Evolutionary conservation across 2,888 invertebrate species (phyloP).

Genomic region (Blastobasis adustella): DNA sequence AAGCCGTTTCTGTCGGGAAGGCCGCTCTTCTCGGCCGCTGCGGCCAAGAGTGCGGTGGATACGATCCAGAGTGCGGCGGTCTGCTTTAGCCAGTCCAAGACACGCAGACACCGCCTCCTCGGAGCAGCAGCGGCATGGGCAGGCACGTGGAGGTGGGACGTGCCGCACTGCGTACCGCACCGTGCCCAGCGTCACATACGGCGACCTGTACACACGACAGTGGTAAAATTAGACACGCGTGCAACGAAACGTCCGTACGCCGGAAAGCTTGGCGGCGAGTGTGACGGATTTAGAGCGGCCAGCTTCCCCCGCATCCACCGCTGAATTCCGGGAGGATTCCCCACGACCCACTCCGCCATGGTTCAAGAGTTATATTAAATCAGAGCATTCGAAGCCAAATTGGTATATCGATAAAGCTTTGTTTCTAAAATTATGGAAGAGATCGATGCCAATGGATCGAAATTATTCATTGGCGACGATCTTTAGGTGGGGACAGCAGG

Average conservation of each 20-base stretch:
- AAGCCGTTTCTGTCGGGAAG: constrained; percentile 79
- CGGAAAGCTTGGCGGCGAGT: constrained; percentile 60
- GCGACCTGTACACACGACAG: constrained; percentile 59
- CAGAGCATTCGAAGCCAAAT: constrained; percentile 40
- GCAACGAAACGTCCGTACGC: constrained; percentile 46
- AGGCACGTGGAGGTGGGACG: constrained; percentile 76
- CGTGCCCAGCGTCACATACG: constrained; percentile 80
- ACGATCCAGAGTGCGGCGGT: constrained; percentile 86
- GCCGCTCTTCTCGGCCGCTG: constrained; percentile 67
- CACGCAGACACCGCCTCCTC: constrained; percentile 72
- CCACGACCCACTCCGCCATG: constrained; percentile 58
- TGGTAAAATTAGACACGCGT: constrained; percentile 41
- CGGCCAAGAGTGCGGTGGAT: constrained; percentile 85
- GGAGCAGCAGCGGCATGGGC: constrained; percentile 73
- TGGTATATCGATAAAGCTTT: constrained; percentile 6
- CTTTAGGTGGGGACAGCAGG: constrained; percentile 42
- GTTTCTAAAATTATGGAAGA: background rate
- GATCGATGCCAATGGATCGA: background rate
- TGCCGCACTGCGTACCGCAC: constrained; percentile 82
- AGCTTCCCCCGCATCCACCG: constrained; percentile 56
- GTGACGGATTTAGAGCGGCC: constrained; percentile 64
- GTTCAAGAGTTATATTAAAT: constrained; percentile 49
- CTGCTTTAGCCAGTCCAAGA: constrained; percentile 68
- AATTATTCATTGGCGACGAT: background rate
- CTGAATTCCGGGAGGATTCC: constrained; percentile 69